A percentile compares a stretch with the other conserved stretches of the same genome.
Evolutionary conservation across 1,140 invertebrate species (phyloP).

Genomic region (Calosoma granatense): DNA sequence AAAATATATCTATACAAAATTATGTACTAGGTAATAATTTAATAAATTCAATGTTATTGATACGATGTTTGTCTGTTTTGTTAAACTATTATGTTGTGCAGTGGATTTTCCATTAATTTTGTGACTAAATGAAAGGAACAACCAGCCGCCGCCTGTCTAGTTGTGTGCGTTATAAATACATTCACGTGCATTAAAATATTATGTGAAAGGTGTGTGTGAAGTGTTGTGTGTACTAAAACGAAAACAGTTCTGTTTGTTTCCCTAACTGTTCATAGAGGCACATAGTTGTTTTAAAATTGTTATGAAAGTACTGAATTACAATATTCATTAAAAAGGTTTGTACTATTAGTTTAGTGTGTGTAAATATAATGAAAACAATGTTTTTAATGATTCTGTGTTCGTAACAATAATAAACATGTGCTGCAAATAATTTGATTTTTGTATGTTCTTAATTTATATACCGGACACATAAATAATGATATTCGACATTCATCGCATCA

Average conservation of each 20-base stretch:
- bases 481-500: not conserved
- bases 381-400: not conserved
- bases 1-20: constrained; percentile 8
- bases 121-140: not conserved
- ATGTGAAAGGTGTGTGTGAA: constrained; percentile 3
- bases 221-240: not conserved
- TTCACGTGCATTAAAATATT: not conserved
- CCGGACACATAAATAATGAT: not conserved
- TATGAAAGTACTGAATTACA: not conserved
- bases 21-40: constrained; percentile 7
- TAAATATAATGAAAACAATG: not conserved
- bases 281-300: not conserved
- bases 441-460: no score
- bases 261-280: not conserved
- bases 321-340: not conserved
- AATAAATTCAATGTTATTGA: constrained; percentile 8
- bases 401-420: not conserved
- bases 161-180: not conserved
- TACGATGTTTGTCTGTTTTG: constrained; percentile 2
- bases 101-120: not conserved
- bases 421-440: not conserved
- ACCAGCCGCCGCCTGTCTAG: not conserved
- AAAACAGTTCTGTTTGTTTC: not conserved
- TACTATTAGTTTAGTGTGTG: not conserved
- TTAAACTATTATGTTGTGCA: not conserved